phyloP scores from a whole-genome alignment of 2,888 invertebrate genomes.

The Choristoneura rosaceana region DNA sequence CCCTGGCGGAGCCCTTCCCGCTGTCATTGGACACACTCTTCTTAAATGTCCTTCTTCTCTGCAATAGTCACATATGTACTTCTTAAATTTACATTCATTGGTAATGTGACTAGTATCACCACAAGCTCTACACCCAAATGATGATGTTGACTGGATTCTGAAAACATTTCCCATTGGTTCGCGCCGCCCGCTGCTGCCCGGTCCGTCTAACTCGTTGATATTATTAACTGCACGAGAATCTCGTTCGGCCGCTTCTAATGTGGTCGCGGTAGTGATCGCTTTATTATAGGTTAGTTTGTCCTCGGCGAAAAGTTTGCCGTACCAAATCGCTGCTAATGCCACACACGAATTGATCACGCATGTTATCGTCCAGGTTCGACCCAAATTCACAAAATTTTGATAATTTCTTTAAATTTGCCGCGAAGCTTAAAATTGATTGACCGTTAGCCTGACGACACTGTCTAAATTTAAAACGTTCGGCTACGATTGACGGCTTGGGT shows the following conservation, averaged over 20 bases:
- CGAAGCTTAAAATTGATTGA: conserved; percentile 4
- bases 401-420: conserved; percentile 6
- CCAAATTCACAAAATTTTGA: conserved; percentile 13
- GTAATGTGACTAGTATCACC: neutral
- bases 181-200: conserved; percentile 1
- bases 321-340: conserved; percentile 5
- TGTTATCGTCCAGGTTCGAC: neutral
- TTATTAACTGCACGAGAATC: conserved; percentile 9
- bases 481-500: neutral
- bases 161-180: neutral
- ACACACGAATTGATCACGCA: conserved; percentile 14
- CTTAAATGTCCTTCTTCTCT: neutral
- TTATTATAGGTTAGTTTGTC: neutral
- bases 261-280: conserved; percentile 2
- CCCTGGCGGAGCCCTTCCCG: neutral
- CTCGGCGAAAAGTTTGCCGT: conserved; percentile 19
- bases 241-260: conserved; percentile 24
- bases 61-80: neutral
- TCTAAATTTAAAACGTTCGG: conserved; percentile 9
- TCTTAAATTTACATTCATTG: conserved; percentile 8
- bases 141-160: neutral
- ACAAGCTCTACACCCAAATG: conserved; percentile 1
- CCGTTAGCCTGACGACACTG: conserved; percentile 2
- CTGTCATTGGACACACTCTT: neutral
- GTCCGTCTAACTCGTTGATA: neutral